Evolutionary conservation across 2,113 vertebrate species (phyloP).

Genomic region (Cranoglanis bouderius): DNA sequence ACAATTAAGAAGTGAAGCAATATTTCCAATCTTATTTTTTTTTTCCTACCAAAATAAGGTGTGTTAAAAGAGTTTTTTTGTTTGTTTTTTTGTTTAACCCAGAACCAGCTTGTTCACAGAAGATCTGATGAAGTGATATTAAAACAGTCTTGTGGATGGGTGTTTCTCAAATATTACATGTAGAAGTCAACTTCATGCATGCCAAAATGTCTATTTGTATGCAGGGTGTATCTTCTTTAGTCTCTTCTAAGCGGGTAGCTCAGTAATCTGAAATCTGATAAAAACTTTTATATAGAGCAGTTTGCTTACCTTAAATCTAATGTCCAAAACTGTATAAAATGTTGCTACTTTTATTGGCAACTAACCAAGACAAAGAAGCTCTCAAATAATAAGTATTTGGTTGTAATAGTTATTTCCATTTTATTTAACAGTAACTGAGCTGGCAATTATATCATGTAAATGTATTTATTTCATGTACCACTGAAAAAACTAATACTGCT

Average conservation of each 20-base stretch:
- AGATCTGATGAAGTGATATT: background rate
- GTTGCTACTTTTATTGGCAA: background rate
- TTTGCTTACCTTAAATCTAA: background rate
- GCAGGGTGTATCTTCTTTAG: background rate
- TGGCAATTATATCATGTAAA: background rate
- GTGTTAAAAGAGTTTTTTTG: background rate
- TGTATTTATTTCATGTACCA: background rate
- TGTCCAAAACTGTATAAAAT: background rate
- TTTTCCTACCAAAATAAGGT: background rate
- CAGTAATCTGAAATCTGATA: background rate
- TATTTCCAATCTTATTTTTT: background rate
- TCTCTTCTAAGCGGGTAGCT: background rate
- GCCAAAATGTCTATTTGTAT: background rate
- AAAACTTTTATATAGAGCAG: background rate
- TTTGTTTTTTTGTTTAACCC: background rate
- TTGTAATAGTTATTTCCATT: background rate
- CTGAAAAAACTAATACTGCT: slow-evolving; percentile 33
- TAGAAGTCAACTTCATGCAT: background rate
- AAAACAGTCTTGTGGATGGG: slow-evolving; percentile 1
- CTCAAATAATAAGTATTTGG: background rate
- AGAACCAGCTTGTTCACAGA: background rate
- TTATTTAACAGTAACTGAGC: slow-evolving; percentile 21
- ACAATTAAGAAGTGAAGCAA: background rate
- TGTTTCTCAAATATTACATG: background rate
- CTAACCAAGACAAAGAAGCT: background rate